Evolutionary conservation across 92 coral and sea anemone species (phyloP), one percentile per base, ranked within the genome.

Genomic region (Actinernus sp.): DNA sequence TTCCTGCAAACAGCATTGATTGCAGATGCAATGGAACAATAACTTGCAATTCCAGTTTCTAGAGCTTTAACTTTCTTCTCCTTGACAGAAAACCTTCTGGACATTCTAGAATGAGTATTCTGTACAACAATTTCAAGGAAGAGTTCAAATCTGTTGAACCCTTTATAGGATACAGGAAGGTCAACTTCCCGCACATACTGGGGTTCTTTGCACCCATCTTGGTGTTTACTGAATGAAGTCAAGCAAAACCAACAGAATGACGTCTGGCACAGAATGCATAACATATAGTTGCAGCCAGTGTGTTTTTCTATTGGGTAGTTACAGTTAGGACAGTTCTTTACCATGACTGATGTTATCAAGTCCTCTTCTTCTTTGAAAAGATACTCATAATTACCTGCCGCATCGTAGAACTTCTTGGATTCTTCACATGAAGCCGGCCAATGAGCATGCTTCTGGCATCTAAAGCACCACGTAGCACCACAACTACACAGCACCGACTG

Each of bases 161-260:
- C 82, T 11, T 36, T 34, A 16, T 49, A 64, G 45, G 49, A n/a
- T 4, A 92, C 77, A 16, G 67, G 58, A 57, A 93, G 86, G 21
- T 81, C 82, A 14, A 73, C 76, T 14, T 54, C 57, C 24, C 6
- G 26, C 23, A 47, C 67, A 1, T 4, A 22, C 34, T 41, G 55
- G 17, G 16, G 68, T 32, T 19, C 2, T 44, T 18, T 31, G 52
- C 26, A 23, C 26, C 58, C 38, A 59, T 32, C n/a, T 49, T 50
- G 63, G 22, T 20, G 69, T 4, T 62, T 61, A 16, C 39, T 43
- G 66, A 79, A 79, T 37, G 90, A 65, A 3, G 61, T 78, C 45
- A 82, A 51, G 64, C 98, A 93, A 27, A 71, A 73, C 98, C 98
- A 93, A 61, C 98, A 93, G 63, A 93, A 93, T 20, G 77, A 82